Base-by-base conservation (phyloP, 1,140 invertebrate species). In the Drosophila sulfurigaster region DNA sequence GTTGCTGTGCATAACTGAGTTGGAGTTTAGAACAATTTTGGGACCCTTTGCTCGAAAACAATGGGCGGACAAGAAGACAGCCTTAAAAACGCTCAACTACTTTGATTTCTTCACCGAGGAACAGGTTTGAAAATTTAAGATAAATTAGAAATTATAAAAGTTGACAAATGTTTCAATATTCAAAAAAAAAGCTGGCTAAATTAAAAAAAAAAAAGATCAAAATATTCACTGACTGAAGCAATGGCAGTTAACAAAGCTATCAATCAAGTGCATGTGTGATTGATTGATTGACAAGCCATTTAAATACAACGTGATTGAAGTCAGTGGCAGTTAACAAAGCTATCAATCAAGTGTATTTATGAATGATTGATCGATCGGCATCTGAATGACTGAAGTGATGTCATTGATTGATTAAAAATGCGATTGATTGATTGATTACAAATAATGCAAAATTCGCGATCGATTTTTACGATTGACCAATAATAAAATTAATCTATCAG, bases 1-100 rank as follows among this genome's bases (percentile, higher is more conserved):
- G 41, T 52, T 92, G 0, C 43, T 92, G 13, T 74, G 72, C 1
- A 57, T 92, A 11, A 82, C 43, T n/a, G 75, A 82, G 2, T 11
- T n/a, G 0, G 82, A 82, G 6, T 92, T 89, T 38, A 57, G 67
- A n/a, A 11, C 1, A 1, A 57, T 91, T 25, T 30, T 92, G 5
- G 54, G 67, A 4, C 67, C 69, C 0, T 63, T 41, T 6, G 77
- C 92, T 82, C 46, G 57, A 30, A 77, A 85, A 41, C 54, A 80
- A 30, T 91, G 90, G 90, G 13, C 49, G 5, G 85, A 92, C 16
- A 91, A 86, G 51, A 92, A 82, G 54, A 10, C 5, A 0, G 91
- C 85, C 10, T 0, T 92, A 0, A 56, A 57, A 0, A 63, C 89
- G 6, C 62, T 92, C 5, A 79, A 75, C 16, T 90, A 92, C 59